phyloP scores from a whole-genome alignment of 2,888 invertebrate genomes.

The Subacronicta megacephala region DNA sequence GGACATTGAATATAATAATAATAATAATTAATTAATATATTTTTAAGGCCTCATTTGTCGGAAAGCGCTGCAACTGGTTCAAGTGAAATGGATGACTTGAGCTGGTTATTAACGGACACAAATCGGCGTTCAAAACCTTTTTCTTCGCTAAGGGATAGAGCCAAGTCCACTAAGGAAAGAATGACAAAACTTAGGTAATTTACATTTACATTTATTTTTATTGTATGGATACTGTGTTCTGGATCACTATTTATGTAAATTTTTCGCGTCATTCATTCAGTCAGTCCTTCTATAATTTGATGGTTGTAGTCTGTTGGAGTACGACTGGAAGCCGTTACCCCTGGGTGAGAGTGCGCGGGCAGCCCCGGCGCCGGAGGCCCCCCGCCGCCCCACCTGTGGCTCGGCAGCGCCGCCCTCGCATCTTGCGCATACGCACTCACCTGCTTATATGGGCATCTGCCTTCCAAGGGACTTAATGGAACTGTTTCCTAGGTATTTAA shows the following conservation, averaged over 20 bases:
- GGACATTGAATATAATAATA: not conserved
- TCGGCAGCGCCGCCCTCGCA: conserved; percentile 28
- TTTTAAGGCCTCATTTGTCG: conserved; percentile 90
- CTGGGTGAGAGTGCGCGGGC: conserved; percentile 53
- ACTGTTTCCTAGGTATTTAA: conserved; percentile 90
- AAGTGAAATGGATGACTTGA: conserved; percentile 90
- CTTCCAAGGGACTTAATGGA: conserved; percentile 92
- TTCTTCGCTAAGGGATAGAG: conserved; percentile 89
- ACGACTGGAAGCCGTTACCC: conserved; percentile 85
- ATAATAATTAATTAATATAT: not conserved
- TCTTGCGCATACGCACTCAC: conserved; percentile 48
- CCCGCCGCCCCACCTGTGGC: conserved; percentile 36
- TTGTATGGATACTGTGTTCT: no score
- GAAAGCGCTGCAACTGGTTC: conserved; percentile 90
- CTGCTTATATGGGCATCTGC: conserved; percentile 92
- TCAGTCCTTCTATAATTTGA: no score
- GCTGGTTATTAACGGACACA: conserved; percentile 92
- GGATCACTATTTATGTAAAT: no score
- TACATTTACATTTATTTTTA: no score
- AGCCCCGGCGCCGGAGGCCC: conserved; percentile 33
- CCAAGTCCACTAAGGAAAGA: conserved; percentile 78
- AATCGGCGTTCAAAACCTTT: conserved; percentile 91
- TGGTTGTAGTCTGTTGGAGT: conserved; percentile 75
- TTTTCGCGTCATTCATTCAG: no score
- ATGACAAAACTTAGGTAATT: conserved; percentile 79